A percentile compares a stretch with the other conserved stretches of the same genome.
phyloP scores from a whole-genome alignment of 2,888 invertebrate genomes.

The Luperina nickerlii region DNA sequence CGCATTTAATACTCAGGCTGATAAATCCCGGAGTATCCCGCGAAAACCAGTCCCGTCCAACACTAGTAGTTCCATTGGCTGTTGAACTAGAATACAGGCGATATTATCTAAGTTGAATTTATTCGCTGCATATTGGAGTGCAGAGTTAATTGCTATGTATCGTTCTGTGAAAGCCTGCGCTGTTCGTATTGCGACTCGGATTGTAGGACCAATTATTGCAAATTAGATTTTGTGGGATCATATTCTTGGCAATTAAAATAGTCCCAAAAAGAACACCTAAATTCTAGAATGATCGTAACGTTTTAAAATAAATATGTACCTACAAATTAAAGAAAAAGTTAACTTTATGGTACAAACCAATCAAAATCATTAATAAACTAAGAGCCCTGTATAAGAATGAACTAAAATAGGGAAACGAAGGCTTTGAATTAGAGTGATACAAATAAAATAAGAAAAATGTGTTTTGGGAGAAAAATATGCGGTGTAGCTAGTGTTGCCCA shows the following conservation, averaged over 20 bases:
- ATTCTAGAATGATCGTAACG: neutral
- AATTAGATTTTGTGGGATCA: too few species aligned
- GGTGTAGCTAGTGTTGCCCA: too few species aligned
- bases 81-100: slow-evolving; percentile 62
- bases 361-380: neutral
- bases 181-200: slow-evolving; percentile 49
- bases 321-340: neutral
- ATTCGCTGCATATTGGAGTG: slow-evolving; percentile 68
- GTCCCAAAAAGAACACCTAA: neutral
- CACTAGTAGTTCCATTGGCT: slow-evolving; percentile 58
- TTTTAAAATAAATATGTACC: neutral
- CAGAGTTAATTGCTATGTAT: slow-evolving; percentile 70
- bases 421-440: neutral
- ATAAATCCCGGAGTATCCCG: slow-evolving; percentile 11
- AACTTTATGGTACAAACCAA: neutral
- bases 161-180: slow-evolving; percentile 68
- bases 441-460: neutral
- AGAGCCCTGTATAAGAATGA: neutral
- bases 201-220: slow-evolving; percentile 1
- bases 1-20: neutral
- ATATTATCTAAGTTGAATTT: slow-evolving; percentile 68
- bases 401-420: neutral
- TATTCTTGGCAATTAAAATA: neutral
- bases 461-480: too few species aligned
- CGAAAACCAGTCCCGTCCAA: slow-evolving; percentile 10